Evolutionary conservation across 1,140 invertebrate genomes (phyloP), one percentile per base, ranked within the genome.

Genomic region (Babylonia areolata): DNA sequence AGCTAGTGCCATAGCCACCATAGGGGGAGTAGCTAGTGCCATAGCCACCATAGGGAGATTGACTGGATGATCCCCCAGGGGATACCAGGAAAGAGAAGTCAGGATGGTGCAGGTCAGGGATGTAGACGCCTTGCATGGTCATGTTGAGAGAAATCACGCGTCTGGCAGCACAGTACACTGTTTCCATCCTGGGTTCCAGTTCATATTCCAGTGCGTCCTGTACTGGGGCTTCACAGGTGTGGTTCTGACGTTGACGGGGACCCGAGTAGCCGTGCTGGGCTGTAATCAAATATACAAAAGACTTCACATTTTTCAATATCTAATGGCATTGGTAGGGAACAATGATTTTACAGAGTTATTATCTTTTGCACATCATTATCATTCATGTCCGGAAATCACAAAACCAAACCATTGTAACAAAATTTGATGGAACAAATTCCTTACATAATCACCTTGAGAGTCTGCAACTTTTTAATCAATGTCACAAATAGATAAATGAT

Each of bases 131-230:
- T 5, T 37, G 31, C 69, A 73, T 9, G 69, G 69, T 73, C 3
- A 6, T 35, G 69, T 73, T 73, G 69, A 73, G 69, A 6, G 69
- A 73, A 6, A 5, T 6, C 5, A 73, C 69, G 33, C 69, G 69
- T 73, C 69, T 73, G 69, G 69, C 69, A 37, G 69, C 69, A 37
- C 69, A 73, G 69, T 73, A 73, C 69, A 73, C 69, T 17, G 17
- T 73, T 6, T 73, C 69, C 69, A 35, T 73, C 31, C 23, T 73
- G 69, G 69, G 69, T 23, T 73, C 69, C 69, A 33, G 31, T 33
- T 73, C 69, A 9, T 33, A 31, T 2, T 73, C 35, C 69, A 73
- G 31, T 33, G 69, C 69, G 33, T 73, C 69, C 69, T 73, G 69
- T 31, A 73, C 69, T 37, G 69, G 31, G 6, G 20, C 69, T 73